These are phyloP conservation scores for Crotalus helleri DNA, from an alignment of 2,113 vertebrate genomes.

Conservation along the genomic window DNA sequence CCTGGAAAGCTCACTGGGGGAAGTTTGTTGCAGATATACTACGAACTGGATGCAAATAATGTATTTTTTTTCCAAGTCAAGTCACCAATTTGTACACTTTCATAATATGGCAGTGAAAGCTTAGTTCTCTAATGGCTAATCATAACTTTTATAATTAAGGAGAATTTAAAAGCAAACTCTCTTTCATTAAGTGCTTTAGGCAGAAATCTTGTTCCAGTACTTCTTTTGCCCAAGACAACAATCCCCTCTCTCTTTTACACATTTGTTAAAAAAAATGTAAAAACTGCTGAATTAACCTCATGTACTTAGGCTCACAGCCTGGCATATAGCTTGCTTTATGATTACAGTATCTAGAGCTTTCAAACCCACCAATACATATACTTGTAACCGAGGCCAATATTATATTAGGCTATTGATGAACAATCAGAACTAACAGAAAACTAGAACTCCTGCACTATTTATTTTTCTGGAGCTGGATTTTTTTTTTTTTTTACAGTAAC, in stretches of 20 bases:
- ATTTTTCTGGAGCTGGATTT: conserved; percentile 31
- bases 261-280: neutral
- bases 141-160: conserved; percentile 38
- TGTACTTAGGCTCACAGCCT: conserved; percentile 10
- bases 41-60: conserved; percentile 65
- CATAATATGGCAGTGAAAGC: conserved; percentile 49
- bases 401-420: neutral
- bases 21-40: conserved; percentile 69
- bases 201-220: conserved; percentile 9
- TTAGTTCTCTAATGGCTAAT: conserved; percentile 42
- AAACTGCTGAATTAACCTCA: conserved; percentile 13
- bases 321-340: conserved; percentile 27
- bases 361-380: conserved; percentile 1
- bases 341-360: neutral
- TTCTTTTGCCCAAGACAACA: neutral
- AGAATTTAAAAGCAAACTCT: conserved; percentile 26
- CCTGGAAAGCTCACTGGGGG: conserved; percentile 77
- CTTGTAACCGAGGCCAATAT: neutral
- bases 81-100: conserved; percentile 46
- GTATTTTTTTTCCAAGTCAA: conserved; percentile 44
- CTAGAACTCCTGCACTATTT: conserved; percentile 31
- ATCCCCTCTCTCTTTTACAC: too few species aligned
- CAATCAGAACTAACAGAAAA: neutral
- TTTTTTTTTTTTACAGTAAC: conserved; percentile 25
- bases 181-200: conserved; percentile 30